Evolutionary conservation across 2,113 vertebrate species (phyloP).

Genomic region (Egretta garzetta): DNA sequence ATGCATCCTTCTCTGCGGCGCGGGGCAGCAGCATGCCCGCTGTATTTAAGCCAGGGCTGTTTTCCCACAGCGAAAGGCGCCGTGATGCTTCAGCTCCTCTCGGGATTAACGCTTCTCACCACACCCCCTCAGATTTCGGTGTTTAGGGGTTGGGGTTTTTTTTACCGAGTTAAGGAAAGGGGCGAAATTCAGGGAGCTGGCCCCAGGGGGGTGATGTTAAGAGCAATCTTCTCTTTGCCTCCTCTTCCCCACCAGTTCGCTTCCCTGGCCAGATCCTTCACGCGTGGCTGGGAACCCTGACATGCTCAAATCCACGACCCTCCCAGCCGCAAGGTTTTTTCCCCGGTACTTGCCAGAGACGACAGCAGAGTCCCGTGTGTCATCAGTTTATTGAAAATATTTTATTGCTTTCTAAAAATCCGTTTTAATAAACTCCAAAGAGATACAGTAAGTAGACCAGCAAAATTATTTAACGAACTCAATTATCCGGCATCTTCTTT

Average conservation of each 20-base stretch:
- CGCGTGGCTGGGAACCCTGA: accelerated
- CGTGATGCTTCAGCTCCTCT: not conserved
- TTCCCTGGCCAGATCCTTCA: accelerated
- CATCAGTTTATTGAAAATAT: not conserved
- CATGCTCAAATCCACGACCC: accelerated
- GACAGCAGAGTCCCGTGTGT: accelerated
- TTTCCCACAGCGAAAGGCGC: not conserved
- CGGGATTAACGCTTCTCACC: not conserved
- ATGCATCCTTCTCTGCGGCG: accelerated
- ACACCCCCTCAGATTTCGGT: not conserved
- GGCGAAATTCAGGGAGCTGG: not conserved
- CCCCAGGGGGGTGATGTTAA: not conserved
- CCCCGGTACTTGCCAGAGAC: accelerated
- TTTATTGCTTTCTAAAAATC: conserved; percentile 19
- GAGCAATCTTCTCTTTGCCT: not conserved
- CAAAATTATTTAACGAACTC: not conserved
- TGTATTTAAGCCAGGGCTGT: not conserved
- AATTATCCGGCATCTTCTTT: not conserved
- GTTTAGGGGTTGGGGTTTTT: accelerated
- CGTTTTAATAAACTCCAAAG: not conserved
- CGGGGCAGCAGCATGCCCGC: not conserved
- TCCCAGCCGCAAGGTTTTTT: accelerated
- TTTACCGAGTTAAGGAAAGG: not conserved
- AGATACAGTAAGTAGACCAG: not conserved
- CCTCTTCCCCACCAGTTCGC: not conserved